phyloP scores from a whole-genome alignment of 1,140 invertebrate genomes.

The Holotrichia oblita region DNA sequence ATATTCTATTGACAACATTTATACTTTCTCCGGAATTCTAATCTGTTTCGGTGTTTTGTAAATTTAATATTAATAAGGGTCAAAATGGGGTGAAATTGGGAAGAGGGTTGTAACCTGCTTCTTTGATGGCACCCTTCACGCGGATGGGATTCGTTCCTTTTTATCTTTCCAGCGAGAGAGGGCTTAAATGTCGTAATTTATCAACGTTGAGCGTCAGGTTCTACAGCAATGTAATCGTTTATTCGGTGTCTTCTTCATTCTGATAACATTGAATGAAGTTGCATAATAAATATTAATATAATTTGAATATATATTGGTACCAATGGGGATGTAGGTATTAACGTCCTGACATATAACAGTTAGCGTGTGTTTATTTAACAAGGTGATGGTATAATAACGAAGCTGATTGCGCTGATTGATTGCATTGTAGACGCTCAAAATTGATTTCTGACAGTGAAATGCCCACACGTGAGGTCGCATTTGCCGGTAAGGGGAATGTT shows the following conservation, averaged over 20 bases:
- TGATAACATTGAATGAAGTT: neutral
- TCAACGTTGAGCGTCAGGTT: conserved; percentile 1
- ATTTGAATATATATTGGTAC: neutral
- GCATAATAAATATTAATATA: neutral
- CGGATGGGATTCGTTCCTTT: neutral
- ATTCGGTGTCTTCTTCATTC: conserved; percentile 8
- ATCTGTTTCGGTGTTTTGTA: conserved; percentile 29
- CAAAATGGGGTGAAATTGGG: neutral
- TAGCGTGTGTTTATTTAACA: too few relatives aligned
- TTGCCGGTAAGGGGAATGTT: too few relatives aligned
- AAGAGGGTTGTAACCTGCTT: neutral
- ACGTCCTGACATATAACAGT: too few relatives aligned
- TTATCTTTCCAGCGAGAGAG: neutral
- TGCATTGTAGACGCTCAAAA: too few relatives aligned
- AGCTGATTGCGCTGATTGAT: too few relatives aligned
- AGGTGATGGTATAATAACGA: too few relatives aligned
- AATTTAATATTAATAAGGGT: conserved; percentile 37
- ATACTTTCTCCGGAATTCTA: conserved; percentile 39
- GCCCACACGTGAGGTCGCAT: too few relatives aligned
- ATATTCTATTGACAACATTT: conserved; percentile 61
- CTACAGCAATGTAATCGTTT: conserved; percentile 15
- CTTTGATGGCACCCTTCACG: neutral
- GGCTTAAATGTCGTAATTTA: conserved; percentile 24
- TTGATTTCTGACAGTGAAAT: too few relatives aligned
- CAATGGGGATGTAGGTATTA: too few relatives aligned